Evolutionary conservation across 1,140 invertebrate species (phyloP), one percentile per base, ranked within the genome.

Genomic region (Agraylea sexmaculata): DNA sequence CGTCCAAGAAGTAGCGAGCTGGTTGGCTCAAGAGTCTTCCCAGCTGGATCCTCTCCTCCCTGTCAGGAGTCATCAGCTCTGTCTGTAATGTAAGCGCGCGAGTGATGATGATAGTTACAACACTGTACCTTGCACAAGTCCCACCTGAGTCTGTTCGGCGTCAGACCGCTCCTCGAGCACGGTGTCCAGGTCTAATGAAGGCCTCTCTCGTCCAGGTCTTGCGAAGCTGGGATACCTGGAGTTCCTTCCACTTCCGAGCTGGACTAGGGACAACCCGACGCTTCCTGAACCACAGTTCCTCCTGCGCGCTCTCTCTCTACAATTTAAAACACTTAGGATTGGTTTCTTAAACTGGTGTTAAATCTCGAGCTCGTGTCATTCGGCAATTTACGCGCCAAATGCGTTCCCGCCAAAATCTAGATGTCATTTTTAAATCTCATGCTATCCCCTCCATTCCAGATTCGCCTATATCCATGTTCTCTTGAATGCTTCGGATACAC

Each of bases 101-200:
- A 30, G 16, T 30, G 4, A 30, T 30, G 4, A 16, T 30, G 29
- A 5, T 13, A 30, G 12, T 30, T 30, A 13, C 29, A 11, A 13
- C 12, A 13, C 12, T 3, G 16, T 30, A 30, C 29, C 11, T n/a
- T 5, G 12, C 29, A 30, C 29, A n/a, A n/a, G n/a, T 35, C 4
- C 18, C 42, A 49, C 47, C 40, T 46, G 43, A 8, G 75, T 78
- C 56, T 77, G 76, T 56, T 87, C 81, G 2, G 78, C 76, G 57
- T 85, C 82, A 33, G 70, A 71, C 38, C 78, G 69, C 54, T 86
- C 83, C 55, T 87, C 83, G 13, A 86, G 67, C 10, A 86, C 83
- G 0, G 83, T 87, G 54, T 84, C 83, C 51, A 86, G 62, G 56
- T 87, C 83, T 22, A 83, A 54, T 1, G 78, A 75, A 7, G 81